These are phyloP conservation scores for Scylla paramamosain DNA, from an alignment of 1,140 invertebrate genomes.

Conservation along the genomic window DNA sequence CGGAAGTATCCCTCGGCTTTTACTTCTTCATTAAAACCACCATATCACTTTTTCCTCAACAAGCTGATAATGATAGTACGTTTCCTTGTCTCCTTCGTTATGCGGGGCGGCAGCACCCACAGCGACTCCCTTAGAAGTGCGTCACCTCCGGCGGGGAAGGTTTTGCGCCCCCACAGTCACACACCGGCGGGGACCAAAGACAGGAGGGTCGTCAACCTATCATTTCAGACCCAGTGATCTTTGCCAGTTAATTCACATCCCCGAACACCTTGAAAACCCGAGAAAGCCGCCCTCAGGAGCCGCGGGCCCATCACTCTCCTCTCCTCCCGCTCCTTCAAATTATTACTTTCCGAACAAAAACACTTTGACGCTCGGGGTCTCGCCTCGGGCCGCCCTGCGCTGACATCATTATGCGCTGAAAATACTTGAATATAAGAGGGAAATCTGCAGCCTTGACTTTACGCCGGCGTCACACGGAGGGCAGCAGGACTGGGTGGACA, in stretches of 20 bases:
- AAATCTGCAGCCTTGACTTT: neutral
- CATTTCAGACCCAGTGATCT: neutral
- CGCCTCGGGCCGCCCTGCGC: neutral
- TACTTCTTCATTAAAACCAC: neutral
- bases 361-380: neutral
- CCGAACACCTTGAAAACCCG: neutral
- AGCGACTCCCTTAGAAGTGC: neutral
- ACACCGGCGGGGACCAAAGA: neutral
- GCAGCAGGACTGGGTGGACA: too few species aligned
- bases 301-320: neutral
- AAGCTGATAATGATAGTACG: neutral
- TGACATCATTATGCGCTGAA: neutral
- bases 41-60: neutral
- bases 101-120: neutral
- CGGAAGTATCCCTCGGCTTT: neutral
- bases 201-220: neutral
- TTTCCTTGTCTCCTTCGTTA: neutral
- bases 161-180: neutral
- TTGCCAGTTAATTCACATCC: neutral
- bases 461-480: neutral
- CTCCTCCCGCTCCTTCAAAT: neutral
- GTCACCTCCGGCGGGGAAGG: neutral
- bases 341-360: conserved; percentile 14
- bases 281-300: neutral
- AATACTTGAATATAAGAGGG: neutral